A percentile compares a stretch with the other conserved stretches of the same genome.
Conservation (phyloP, 2,113 vertebrate species). For the Lamprologus tigripictilis region DNA sequence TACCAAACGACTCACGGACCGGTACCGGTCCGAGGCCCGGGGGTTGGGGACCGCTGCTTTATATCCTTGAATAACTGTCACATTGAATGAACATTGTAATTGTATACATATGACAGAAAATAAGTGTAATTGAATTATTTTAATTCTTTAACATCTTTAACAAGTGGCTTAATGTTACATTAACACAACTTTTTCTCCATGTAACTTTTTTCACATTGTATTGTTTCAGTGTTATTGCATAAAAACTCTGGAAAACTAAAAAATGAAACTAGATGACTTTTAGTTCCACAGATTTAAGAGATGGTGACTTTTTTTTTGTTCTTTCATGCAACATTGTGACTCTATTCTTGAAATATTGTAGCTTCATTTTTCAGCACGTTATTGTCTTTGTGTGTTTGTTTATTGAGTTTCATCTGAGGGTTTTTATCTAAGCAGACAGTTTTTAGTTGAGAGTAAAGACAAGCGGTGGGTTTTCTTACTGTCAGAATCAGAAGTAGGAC, state of each 20-base stretch:
- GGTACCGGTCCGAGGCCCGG: accelerated
- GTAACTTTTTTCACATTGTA: not conserved
- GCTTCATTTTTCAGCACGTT: accelerated
- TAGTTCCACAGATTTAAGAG: not conserved
- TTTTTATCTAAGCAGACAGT: not conserved
- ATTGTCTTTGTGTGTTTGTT: not conserved
- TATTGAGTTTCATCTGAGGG: not conserved
- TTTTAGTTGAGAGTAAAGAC: not conserved
- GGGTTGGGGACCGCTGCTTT: not conserved
- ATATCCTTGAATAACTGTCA: not conserved
- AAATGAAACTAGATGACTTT: not conserved
- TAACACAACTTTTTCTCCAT: not conserved
- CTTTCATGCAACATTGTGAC: not conserved
- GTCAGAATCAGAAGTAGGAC: not conserved
- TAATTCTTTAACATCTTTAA: not conserved
- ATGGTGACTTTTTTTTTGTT: not conserved
- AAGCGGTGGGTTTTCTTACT: not conserved
- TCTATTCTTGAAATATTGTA: not conserved
- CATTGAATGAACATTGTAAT: not conserved
- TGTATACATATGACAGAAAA: not conserved
- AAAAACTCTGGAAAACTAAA: not conserved
- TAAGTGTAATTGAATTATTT: not conserved
- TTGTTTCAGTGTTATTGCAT: not conserved
- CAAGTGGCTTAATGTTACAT: not conserved
- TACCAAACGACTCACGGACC: too few relatives aligned